phyloP scores from a whole-genome alignment of 2,888 invertebrate species.

The Drosophila cracens region DNA sequence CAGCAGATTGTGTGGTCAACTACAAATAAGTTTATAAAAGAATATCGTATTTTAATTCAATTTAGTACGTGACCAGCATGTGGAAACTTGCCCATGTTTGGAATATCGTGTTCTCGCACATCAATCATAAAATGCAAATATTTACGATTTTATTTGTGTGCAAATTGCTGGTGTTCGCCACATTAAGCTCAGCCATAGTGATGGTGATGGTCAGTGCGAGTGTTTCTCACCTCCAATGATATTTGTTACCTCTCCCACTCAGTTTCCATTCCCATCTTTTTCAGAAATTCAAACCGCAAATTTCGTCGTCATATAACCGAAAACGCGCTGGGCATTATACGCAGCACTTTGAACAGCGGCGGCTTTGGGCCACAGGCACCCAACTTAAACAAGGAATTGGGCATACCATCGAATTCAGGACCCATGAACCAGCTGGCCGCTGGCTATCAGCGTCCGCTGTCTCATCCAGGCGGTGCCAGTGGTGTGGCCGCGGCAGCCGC shows the following conservation, averaged over 20 bases:
- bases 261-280: slow-evolving; percentile 23
- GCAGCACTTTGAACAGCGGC: slow-evolving; percentile 81
- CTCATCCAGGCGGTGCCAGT: slow-evolving; percentile 82
- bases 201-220: slow-evolving; percentile 2
- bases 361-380: slow-evolving; percentile 82
- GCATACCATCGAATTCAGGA: slow-evolving; percentile 81
- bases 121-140: slow-evolving; percentile 82
- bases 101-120: slow-evolving; percentile 57
- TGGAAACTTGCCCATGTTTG: slow-evolving; percentile 40
- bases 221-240: neutral
- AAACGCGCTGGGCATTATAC: slow-evolving; percentile 81
- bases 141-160: slow-evolving; percentile 74
- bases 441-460: slow-evolving; percentile 78
- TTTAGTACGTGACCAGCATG: slow-evolving; percentile 59
- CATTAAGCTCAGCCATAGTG: slow-evolving; percentile 40
- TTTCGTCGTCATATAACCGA: slow-evolving; percentile 83
- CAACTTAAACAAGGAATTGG: slow-evolving; percentile 79
- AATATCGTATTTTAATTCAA: slow-evolving; percentile 24
- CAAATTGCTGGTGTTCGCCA: slow-evolving; percentile 55
- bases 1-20: slow-evolving; percentile 4
- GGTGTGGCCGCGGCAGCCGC: slow-evolving; percentile 82
- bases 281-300: slow-evolving; percentile 84
- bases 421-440: slow-evolving; percentile 83
- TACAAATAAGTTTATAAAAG: slow-evolving; percentile 19
- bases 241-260: slow-evolving; percentile 1